Percentiles rank a stretch among this genome's conserved stretches.
These are phyloP conservation scores for Lasioglossum pauxillum DNA, from an alignment of 2,888 invertebrate genomes.

Conservation along the genomic window DNA sequence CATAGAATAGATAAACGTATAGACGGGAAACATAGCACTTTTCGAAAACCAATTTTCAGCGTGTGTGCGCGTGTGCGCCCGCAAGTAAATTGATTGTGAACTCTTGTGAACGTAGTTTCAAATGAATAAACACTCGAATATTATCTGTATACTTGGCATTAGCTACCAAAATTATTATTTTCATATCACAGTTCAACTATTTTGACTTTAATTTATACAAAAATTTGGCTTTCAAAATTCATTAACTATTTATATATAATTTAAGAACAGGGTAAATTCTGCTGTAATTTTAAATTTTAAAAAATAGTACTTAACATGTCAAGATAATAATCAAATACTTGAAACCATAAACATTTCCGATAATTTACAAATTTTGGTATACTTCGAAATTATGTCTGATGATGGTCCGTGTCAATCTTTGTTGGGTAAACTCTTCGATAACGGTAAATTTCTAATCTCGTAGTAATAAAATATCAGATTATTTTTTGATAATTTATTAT, in stretches of 20 bases:
- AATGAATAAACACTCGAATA: background rate
- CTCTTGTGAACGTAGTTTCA: background rate
- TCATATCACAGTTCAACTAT: background rate
- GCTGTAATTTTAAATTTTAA: constrained; percentile 28
- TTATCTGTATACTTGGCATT: background rate
- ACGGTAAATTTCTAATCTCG: constrained; percentile 44
- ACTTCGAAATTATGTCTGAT: constrained; percentile 36
- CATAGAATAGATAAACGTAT: background rate
- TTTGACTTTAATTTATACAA: background rate
- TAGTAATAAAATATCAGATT: background rate
- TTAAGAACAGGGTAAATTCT: background rate
- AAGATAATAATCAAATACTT: background rate
- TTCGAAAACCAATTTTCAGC: background rate
- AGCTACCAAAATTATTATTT: background rate
- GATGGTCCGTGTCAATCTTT: constrained; percentile 13
- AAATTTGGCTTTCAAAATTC: background rate
- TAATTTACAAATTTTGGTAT: constrained; percentile 6
- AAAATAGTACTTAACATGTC: constrained; percentile 10
- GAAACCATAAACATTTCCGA: background rate
- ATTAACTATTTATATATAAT: background rate
- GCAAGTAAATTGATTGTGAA: background rate
- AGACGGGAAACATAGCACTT: background rate
- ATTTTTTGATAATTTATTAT: constrained; percentile 9
- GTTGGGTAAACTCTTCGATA: constrained; percentile 42
- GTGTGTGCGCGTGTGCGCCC: background rate